These are phyloP conservation scores for Ctenodactylus gundi DNA, from an alignment of 2,113 vertebrate species.

Conservation along the genomic window DNA sequence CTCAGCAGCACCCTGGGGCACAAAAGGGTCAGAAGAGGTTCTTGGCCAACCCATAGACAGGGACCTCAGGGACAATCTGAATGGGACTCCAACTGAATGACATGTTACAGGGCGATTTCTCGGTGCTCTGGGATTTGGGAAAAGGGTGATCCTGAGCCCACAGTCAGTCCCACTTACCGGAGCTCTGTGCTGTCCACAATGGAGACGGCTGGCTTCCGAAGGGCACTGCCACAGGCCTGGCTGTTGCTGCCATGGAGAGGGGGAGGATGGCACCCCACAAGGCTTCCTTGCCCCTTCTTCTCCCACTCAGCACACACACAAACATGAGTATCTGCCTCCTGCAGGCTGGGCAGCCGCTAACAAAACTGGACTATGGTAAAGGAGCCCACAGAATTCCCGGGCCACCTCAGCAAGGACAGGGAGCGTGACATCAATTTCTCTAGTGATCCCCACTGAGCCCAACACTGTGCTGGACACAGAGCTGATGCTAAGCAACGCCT, in stretches of 20 bases:
- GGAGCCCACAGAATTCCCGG: background rate
- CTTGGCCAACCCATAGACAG: background rate
- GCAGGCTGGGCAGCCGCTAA: background rate
- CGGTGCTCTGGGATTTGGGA: background rate
- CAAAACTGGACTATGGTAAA: background rate
- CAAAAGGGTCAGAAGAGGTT: conserved; percentile 18
- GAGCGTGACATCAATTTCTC: background rate
- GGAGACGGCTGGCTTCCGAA: conserved; percentile 96
- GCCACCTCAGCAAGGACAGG: background rate
- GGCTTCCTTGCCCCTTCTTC: background rate
- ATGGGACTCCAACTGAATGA: background rate
- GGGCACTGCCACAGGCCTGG: conserved; percentile 94
- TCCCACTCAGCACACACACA: background rate
- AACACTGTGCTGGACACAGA: background rate
- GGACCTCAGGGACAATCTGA: background rate
- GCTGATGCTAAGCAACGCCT: background rate
- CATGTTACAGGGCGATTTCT: background rate
- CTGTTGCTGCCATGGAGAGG: conserved; percentile 88
- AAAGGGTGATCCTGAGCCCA: background rate
- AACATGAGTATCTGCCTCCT: background rate
- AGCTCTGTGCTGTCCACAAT: conserved; percentile 98
- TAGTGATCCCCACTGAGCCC: background rate
- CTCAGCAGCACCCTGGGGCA: conserved; percentile 92
- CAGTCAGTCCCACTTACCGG: conserved; percentile 84
- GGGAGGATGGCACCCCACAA: background rate